Conservation (phyloP, 2,888 invertebrate species). For the Drosophila tripunctata region DNA sequence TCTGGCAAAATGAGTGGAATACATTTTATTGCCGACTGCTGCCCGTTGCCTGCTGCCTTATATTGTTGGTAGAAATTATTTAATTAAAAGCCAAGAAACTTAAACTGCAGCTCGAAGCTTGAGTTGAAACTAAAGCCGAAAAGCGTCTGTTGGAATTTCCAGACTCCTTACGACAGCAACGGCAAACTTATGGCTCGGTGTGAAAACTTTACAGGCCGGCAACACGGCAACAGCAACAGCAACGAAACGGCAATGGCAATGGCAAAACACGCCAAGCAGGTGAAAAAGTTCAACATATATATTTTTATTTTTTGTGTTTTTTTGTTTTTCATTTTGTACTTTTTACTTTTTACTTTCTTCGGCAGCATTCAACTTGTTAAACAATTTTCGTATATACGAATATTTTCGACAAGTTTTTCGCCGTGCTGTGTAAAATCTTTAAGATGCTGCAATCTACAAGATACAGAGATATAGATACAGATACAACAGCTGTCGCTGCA, state of each 20-base stretch:
- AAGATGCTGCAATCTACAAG: slow-evolving; percentile 47
- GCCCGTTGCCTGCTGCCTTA: slow-evolving; percentile 24
- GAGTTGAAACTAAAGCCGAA: slow-evolving; percentile 21
- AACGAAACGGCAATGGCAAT: no score
- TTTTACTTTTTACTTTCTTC: slow-evolving; percentile 4
- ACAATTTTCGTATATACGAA: slow-evolving; percentile 74
- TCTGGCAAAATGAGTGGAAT: slow-evolving; percentile 3
- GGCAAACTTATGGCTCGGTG: slow-evolving; percentile 69
- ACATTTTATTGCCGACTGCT: slow-evolving; percentile 44
- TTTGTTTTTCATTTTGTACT: not conserved
- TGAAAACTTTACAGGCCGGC: slow-evolving; percentile 56
- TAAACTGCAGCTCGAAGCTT: slow-evolving; percentile 24
- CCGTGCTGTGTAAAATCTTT: slow-evolving; percentile 59
- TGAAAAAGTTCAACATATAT: slow-evolving; percentile 57
- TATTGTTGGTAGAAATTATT: slow-evolving; percentile 68
- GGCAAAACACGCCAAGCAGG: slow-evolving; percentile 48
- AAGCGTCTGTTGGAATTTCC: slow-evolving; percentile 35
- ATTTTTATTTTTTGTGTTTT: not conserved
- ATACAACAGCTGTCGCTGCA: slow-evolving; percentile 26
- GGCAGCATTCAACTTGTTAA: slow-evolving; percentile 74
- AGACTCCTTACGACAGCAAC: slow-evolving; percentile 34
- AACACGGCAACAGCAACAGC: no score
- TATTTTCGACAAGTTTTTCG: slow-evolving; percentile 73
- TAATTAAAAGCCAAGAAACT: slow-evolving; percentile 66
- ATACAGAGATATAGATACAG: slow-evolving; percentile 35